A percentile compares a stretch with the other conserved stretches of the same genome.
Conservation (phyloP, 2,888 invertebrate genomes). For the Stictocephala bisonia region DNA sequence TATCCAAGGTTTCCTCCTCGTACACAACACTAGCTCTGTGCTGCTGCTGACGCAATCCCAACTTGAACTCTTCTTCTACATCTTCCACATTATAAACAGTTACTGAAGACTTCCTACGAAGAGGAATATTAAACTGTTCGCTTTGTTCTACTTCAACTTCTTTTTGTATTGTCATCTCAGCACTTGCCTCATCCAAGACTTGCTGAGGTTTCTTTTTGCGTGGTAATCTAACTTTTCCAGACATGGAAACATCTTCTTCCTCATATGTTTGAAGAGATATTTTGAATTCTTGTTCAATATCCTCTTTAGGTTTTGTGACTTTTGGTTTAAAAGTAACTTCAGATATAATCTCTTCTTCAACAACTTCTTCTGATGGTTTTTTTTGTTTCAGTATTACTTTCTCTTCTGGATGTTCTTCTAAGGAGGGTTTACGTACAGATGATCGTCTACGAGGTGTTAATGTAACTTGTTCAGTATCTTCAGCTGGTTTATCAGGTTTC, state of each 20-base stretch:
- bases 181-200: constrained; percentile 79
- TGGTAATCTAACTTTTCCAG: constrained; percentile 83
- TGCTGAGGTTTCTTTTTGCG: constrained; percentile 76
- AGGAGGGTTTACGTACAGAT: constrained; percentile 31
- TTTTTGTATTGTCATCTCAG: constrained; percentile 76
- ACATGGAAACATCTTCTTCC: constrained; percentile 89
- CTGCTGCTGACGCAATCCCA: constrained; percentile 59
- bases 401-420: constrained; percentile 55
- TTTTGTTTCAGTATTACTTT: constrained; percentile 64
- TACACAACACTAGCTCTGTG: constrained; percentile 65
- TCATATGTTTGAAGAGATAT: constrained; percentile 87
- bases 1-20: constrained; percentile 76
- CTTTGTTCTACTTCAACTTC: constrained; percentile 69
- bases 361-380: constrained; percentile 69
- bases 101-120: constrained; percentile 60
- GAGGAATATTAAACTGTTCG: constrained; percentile 64
- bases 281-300: constrained; percentile 90
- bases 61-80: constrained; percentile 72
- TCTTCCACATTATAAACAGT: constrained; percentile 70
- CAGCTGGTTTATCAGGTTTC: constrained; percentile 57
- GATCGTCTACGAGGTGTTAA: constrained; percentile 49
- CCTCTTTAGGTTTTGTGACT: constrained; percentile 78
- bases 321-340: constrained; percentile 75
- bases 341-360: constrained; percentile 82
- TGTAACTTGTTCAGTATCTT: constrained; percentile 60